Conservation (phyloP, 2,888 invertebrate species). For the Drosophila kanekoi region DNA sequence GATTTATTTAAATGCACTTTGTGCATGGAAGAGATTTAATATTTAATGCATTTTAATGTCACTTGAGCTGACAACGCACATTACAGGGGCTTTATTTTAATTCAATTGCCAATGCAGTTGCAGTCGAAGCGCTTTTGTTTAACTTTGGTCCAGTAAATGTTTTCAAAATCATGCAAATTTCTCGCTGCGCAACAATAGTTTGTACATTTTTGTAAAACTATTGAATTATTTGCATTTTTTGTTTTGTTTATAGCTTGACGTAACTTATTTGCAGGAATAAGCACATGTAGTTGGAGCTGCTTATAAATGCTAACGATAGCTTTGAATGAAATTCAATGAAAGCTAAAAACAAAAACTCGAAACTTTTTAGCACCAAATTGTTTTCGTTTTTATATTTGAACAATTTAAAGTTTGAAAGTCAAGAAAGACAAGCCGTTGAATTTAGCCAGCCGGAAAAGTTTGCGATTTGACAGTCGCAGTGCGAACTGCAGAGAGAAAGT, state of each 20-base stretch:
- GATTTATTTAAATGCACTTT: slow-evolving; percentile 71
- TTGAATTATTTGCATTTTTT: slow-evolving; percentile 12
- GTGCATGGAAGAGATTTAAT: slow-evolving; percentile 34
- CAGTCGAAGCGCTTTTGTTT: slow-evolving; percentile 11
- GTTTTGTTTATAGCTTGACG: neutral
- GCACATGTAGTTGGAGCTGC: neutral
- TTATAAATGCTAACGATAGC: slow-evolving; percentile 10
- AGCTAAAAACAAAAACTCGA: neutral
- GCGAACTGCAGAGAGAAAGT: neutral
- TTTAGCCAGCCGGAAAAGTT: slow-evolving; percentile 50
- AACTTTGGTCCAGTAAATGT: slow-evolving; percentile 27
- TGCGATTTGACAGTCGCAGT: slow-evolving; percentile 37
- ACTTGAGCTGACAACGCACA: slow-evolving; percentile 59
- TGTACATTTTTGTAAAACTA: slow-evolving; percentile 4
- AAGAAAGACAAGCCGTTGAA: slow-evolving; percentile 46
- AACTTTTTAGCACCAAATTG: slow-evolving; percentile 29
- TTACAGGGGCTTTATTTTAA: slow-evolving; percentile 58
- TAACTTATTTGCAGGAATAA: neutral
- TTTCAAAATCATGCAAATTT: slow-evolving; percentile 37
- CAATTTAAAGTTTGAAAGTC: slow-evolving; percentile 61
- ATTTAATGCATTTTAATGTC: slow-evolving; percentile 71
- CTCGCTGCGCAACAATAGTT: neutral
- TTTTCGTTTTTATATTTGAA: slow-evolving; percentile 29
- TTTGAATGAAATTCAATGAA: slow-evolving; percentile 34
- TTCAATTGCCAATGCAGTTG: slow-evolving; percentile 43